Percentiles rank a stretch among this genome's conserved stretches.
Conservation (phyloP, 2,888 invertebrate genomes). For the Seira ritae region DNA sequence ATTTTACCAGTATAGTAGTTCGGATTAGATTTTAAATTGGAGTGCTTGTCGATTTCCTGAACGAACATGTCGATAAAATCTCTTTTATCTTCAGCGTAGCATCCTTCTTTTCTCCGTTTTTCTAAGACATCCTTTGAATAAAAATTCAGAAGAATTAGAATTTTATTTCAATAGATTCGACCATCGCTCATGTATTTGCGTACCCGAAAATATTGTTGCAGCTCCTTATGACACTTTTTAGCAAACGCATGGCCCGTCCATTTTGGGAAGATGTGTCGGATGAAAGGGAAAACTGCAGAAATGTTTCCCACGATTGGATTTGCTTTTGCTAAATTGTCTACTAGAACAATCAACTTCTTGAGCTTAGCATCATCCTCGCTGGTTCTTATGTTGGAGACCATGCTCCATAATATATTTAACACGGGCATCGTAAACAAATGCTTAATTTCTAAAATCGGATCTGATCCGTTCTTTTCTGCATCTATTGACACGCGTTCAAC, state of each 20-base stretch:
- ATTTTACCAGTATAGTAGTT: constrained; percentile 51
- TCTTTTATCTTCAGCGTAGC: constrained; percentile 23
- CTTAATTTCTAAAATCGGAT: constrained; percentile 29
- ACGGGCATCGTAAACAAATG: constrained; percentile 56
- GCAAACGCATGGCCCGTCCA: constrained; percentile 37
- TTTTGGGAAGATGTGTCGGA: constrained; percentile 37
- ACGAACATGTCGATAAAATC: constrained; percentile 60
- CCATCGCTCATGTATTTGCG: neutral
- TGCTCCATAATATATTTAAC: constrained; percentile 58
- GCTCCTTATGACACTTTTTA: constrained; percentile 34
- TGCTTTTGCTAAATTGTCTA: constrained; percentile 54
- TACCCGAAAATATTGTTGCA: constrained; percentile 56
- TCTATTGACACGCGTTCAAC: constrained; percentile 8
- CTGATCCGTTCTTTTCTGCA: neutral
- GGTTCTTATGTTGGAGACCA: constrained; percentile 51
- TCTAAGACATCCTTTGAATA: constrained; percentile 38
- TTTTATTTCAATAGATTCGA: neutral
- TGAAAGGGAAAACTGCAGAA: constrained; percentile 38
- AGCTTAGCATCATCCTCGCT: constrained; percentile 49
- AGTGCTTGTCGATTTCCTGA: constrained; percentile 46
- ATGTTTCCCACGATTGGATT: constrained; percentile 55
- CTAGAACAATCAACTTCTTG: constrained; percentile 37
- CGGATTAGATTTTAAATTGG: constrained; percentile 9
- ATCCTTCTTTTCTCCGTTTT: constrained; percentile 21
- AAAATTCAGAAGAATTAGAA: neutral